These are phyloP conservation scores for Lepidocyrtoides sp. DNA, from an alignment of 2,888 invertebrate genomes.

Conservation along the genomic window DNA sequence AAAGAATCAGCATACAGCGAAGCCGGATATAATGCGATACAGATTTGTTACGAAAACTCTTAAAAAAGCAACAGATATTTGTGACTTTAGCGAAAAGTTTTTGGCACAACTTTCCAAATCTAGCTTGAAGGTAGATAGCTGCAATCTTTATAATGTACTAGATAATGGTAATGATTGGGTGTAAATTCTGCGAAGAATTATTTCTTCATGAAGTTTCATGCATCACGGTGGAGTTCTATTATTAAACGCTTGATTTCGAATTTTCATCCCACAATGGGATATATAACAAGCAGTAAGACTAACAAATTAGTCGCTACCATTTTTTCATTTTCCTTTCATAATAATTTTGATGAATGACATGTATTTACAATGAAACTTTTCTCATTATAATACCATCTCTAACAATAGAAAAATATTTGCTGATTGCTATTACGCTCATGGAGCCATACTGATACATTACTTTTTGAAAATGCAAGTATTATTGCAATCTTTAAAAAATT, in stretches of 20 bases:
- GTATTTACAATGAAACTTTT: no score
- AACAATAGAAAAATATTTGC: no score
- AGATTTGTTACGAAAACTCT: slow-evolving; percentile 85
- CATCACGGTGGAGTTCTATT: background rate
- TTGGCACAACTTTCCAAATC: slow-evolving; percentile 84
- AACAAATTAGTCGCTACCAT: background rate
- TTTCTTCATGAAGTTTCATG: slow-evolving; percentile 3
- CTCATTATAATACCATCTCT: no score
- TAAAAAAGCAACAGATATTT: slow-evolving; percentile 83
- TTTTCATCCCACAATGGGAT: background rate
- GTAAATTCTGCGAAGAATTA: background rate
- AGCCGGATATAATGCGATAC: slow-evolving; percentile 84
- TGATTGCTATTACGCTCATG: no score
- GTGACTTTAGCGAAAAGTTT: slow-evolving; percentile 85
- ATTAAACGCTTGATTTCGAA: no score
- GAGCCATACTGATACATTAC: no score
- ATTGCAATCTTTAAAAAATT: no score
- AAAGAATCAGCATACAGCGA: slow-evolving; percentile 77
- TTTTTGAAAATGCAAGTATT: no score
- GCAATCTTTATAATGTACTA: no score
- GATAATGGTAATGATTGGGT: background rate
- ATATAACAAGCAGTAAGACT: background rate
- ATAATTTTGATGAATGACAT: no score
- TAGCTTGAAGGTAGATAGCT: slow-evolving; percentile 82
- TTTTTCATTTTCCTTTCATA: background rate